A percentile compares a stretch with the other conserved stretches of the same genome.
These are phyloP conservation scores for Salarias fasciatus DNA, from an alignment of 2,797 vertebrate genomes.

Conservation along the genomic window DNA sequence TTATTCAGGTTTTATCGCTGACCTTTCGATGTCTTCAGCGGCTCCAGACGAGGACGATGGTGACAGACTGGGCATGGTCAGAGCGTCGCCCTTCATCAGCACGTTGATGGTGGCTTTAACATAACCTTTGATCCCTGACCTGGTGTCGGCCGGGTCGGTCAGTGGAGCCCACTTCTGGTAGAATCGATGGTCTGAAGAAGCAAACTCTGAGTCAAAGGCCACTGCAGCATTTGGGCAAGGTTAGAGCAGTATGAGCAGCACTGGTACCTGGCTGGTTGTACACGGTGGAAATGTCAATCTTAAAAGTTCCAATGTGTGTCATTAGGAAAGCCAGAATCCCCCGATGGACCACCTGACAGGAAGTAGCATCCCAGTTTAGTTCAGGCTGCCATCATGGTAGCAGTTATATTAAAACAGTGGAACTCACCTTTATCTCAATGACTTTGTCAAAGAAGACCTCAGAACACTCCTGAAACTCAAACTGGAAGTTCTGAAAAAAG, in stretches of 20 bases:
- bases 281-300: constrained; percentile 90
- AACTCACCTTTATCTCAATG: constrained; percentile 90
- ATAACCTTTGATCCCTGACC: constrained; percentile 90
- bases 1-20: constrained; percentile 50
- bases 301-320: constrained; percentile 90
- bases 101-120: constrained; percentile 90
- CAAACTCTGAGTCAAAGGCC: constrained; percentile 13
- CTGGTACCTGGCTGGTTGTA: constrained; percentile 90
- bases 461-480: constrained; percentile 90
- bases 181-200: constrained; percentile 88
- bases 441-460: constrained; percentile 90
- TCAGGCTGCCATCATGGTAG: no score
- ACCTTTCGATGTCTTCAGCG: constrained; percentile 91
- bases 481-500: constrained; percentile 90
- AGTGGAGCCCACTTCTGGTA: constrained; percentile 96
- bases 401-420: background rate
- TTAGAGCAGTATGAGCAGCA: background rate
- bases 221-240: background rate
- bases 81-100: constrained; percentile 85
- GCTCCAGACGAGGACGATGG: constrained; percentile 59
- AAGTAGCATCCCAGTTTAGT: constrained; percentile 22
- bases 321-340: constrained; percentile 89
- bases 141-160: constrained; percentile 90
- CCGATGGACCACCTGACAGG: constrained; percentile 89
- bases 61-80: constrained; percentile 75